phyloP scores from a whole-genome alignment of 2,888 invertebrate species.

The Drosophila mercatorum region DNA sequence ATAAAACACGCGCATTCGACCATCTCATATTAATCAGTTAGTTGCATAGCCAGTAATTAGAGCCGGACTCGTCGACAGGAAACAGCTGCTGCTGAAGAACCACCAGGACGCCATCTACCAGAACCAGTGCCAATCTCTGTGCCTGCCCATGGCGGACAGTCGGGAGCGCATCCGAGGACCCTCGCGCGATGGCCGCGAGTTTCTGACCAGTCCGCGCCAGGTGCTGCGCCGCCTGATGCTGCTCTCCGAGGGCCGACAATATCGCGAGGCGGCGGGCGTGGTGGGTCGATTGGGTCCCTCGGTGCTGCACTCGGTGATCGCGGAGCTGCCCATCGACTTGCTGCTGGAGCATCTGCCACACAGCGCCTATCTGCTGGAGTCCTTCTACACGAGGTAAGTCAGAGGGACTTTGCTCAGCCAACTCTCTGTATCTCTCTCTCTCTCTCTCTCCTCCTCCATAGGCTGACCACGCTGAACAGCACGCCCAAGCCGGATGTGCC shows the following conservation, averaged over 20 bases:
- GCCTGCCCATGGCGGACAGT: slow-evolving; percentile 88
- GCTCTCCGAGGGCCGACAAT: slow-evolving; percentile 94
- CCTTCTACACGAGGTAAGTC: slow-evolving; percentile 89
- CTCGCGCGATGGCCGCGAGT: slow-evolving; percentile 86
- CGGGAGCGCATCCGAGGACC: slow-evolving; percentile 90
- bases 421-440: neutral
- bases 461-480: slow-evolving; percentile 83
- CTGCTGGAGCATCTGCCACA: slow-evolving; percentile 95
- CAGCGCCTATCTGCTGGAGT: slow-evolving; percentile 93
- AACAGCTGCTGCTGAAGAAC: slow-evolving; percentile 80
- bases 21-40: slow-evolving; percentile 28
- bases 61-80: slow-evolving; percentile 62
- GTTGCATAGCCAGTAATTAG: slow-evolving; percentile 41
- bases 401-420: neutral
- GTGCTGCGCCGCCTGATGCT: slow-evolving; percentile 90
- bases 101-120: slow-evolving; percentile 73
- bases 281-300: slow-evolving; percentile 92
- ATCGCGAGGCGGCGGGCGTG: slow-evolving; percentile 94
- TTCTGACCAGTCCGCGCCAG: slow-evolving; percentile 88
- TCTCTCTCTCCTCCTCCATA: slow-evolving; percentile 48
- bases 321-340: slow-evolving; percentile 93
- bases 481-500: slow-evolving; percentile 88
- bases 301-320: slow-evolving; percentile 90
- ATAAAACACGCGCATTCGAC: slow-evolving; percentile 28
- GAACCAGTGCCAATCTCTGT: slow-evolving; percentile 44